Base-by-base conservation (phyloP, 2,888 invertebrate species). In the Dichetophora obliterata region DNA sequence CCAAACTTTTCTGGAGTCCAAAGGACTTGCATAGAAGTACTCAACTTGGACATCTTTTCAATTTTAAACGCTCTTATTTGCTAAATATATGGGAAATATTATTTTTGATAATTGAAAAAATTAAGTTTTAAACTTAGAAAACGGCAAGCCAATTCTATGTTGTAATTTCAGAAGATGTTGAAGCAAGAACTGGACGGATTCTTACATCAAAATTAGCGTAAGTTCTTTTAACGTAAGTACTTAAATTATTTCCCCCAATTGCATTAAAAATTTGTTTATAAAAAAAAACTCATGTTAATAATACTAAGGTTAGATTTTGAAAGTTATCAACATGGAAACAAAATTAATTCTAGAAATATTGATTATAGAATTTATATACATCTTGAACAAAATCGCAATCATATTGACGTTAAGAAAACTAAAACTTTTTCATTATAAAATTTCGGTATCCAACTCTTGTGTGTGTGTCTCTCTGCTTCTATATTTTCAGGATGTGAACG, bases 401-500 rank as follows among this genome's bases (percentile, higher is more conserved):
- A 66, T 61, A 68, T 57, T 63, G 11, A 19, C 22, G 22, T 50
- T 63, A 14, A 24, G 3, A 66, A 27, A 27, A 31, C 50, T 19
- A 24, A 3, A 66, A 27, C 34, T 57, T 5, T 52, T 54, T 52
- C 59, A 16, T 74, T 66, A 57, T 27, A 68, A 54, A 61, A 16
- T 65, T n/a, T 73, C 34, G 31, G 31, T 70, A 70, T 54, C 54
- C 31, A 54, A 52, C 16, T 73, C 22, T 48, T 59, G 24, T 61
- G 43, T 61, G 27, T 57, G 57, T 57, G 19, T 65, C 19, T 37
- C 43, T 34, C 34, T 43, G 31, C 61, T 48, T 69, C 52, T 74
- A 52, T 74, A 75, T 70, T 75, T 75, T 70, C 75, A 75, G 75
- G 63, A 75, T 75, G 75, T 69, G 75, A 66, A 50, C 69, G n/a